These are phyloP conservation scores for Sebastiscus albofasciatus DNA, from an alignment of 2,797 vertebrate genomes.

Conservation along the genomic window DNA sequence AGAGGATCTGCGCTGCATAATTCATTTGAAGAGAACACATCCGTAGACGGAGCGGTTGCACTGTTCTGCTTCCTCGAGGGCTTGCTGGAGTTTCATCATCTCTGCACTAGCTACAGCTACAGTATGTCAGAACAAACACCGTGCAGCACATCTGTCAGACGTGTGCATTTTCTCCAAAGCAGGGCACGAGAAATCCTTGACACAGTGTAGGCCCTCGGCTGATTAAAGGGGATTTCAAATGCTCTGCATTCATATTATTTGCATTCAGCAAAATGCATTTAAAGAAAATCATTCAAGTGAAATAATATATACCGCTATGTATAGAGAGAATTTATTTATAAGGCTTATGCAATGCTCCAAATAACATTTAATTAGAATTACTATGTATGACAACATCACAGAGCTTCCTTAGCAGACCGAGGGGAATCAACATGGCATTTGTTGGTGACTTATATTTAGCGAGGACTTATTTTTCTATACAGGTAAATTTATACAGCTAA, in stretches of 20 bases:
- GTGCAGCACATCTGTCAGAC: conserved; percentile 57
- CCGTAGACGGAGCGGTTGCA: conserved; percentile 48
- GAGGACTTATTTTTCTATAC: conserved; percentile 37
- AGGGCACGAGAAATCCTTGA: conserved; percentile 28
- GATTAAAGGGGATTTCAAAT: conserved; percentile 55
- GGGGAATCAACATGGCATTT: conserved; percentile 16
- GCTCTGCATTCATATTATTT: conserved; percentile 32
- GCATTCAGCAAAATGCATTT: conserved; percentile 40
- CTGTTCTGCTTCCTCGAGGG: conserved; percentile 49
- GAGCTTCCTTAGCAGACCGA: not conserved
- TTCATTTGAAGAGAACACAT: conserved; percentile 67
- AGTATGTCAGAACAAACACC: conserved; percentile 53
- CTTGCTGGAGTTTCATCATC: conserved; percentile 62
- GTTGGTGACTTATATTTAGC: conserved; percentile 38
- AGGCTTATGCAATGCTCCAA: not conserved
- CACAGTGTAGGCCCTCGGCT: conserved; percentile 15
- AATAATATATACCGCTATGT: not conserved
- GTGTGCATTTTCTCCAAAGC: conserved; percentile 33
- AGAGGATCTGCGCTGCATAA: conserved; percentile 59
- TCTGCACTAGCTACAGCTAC: conserved; percentile 25
- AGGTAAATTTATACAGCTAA: conserved; percentile 53
- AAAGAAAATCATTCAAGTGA: conserved; percentile 27
- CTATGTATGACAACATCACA: not conserved
- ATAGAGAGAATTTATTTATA: conserved; percentile 19
- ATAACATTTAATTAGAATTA: conserved; percentile 6